Evolutionary conservation across 2,797 vertebrate genomes (phyloP).

Genomic region (Pangasius krempfi): DNA sequence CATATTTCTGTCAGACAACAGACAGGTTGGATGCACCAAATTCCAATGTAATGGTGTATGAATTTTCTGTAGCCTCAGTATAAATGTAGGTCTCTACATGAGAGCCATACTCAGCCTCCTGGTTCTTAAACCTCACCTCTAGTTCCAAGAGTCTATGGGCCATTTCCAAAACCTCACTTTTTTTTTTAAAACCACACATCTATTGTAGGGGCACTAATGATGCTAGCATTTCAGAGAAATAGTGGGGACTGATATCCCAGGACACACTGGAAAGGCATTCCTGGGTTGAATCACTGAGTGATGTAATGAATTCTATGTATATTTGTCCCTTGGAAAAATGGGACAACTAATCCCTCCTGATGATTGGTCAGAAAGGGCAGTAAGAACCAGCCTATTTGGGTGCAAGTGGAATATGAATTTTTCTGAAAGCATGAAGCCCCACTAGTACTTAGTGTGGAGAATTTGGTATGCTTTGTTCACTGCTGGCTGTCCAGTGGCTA

Average conservation of each 20-base stretch:
- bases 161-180: neutral
- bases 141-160: neutral
- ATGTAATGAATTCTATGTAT: too few species aligned
- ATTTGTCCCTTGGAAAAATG: neutral
- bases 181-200: too few species aligned
- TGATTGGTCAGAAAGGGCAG: neutral
- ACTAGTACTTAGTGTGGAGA: neutral
- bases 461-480: neutral
- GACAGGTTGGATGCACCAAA: neutral
- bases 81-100: neutral
- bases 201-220: neutral
- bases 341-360: neutral
- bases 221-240: neutral
- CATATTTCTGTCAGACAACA: constrained; percentile 18
- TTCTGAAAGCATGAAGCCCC: neutral
- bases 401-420: neutral
- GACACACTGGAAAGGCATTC: neutral
- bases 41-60: neutral
- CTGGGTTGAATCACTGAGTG: neutral
- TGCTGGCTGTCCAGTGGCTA: neutral
- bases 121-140: neutral
- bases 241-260: neutral
- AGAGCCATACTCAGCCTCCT: neutral
- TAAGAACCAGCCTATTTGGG: neutral
- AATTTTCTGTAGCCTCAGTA: neutral